Evolutionary conservation across 2,888 invertebrate species (phyloP).

Genomic region (Acronicta aceris): DNA sequence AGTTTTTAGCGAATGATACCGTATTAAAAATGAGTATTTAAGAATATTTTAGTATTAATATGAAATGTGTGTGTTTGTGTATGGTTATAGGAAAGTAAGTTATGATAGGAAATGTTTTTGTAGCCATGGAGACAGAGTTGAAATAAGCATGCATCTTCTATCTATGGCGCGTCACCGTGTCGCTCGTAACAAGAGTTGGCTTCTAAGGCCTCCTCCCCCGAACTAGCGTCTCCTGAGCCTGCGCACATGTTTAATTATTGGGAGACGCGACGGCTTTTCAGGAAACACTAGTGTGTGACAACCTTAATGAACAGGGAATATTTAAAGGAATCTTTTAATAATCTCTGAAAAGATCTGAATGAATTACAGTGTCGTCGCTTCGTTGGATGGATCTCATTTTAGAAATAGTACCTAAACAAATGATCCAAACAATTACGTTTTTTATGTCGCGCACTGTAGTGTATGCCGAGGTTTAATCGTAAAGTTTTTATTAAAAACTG

Average conservation of each 20-base stretch:
- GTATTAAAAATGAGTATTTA: conserved; percentile 7
- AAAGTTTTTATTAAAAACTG: conserved; percentile 29
- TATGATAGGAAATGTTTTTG: conserved; percentile 10
- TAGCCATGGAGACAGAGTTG: background rate
- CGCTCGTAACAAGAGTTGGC: background rate
- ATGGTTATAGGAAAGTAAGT: conserved; percentile 25
- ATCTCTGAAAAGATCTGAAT: conserved; percentile 10
- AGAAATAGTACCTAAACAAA: conserved; percentile 2
- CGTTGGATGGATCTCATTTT: conserved; percentile 26
- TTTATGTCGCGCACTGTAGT: conserved; percentile 36
- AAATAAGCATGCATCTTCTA: background rate
- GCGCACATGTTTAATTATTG: too few species aligned
- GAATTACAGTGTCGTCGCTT: conserved; percentile 12
- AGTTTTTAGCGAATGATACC: conserved; percentile 6
- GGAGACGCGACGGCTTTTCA: too few species aligned
- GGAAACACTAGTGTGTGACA: too few species aligned
- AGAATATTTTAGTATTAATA: conserved; percentile 38
- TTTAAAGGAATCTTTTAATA: background rate
- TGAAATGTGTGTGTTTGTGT: conserved; percentile 26
- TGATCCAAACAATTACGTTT: background rate
- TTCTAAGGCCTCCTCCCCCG: background rate
- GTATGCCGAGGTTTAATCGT: conserved; percentile 45
- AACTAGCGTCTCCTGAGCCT: too few species aligned
- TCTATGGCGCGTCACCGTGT: background rate
- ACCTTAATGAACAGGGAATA: too few species aligned